These are phyloP conservation scores for Caretta caretta DNA, from an alignment of 2,113 vertebrate genomes.

Conservation along the genomic window DNA sequence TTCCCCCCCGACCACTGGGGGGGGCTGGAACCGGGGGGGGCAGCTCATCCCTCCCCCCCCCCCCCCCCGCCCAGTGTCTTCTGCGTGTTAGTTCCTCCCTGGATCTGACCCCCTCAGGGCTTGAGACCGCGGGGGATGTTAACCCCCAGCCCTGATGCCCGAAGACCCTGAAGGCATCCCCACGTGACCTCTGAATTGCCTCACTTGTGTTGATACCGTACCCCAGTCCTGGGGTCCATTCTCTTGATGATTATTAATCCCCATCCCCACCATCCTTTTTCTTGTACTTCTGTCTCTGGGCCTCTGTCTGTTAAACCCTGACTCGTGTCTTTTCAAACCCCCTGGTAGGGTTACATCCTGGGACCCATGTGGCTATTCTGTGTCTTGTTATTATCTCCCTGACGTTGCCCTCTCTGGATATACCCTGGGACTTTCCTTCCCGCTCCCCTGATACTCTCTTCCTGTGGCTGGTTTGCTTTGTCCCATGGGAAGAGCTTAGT, in stretches of 20 bases:
- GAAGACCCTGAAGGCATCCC: too few species aligned
- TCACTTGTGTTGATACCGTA: background rate
- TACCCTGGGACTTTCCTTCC: background rate
- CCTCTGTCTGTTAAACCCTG: background rate
- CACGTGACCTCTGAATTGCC: too few species aligned
- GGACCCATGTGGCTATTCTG: background rate
- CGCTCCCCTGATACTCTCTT: background rate
- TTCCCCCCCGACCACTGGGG: too few species aligned
- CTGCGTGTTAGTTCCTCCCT: too few species aligned
- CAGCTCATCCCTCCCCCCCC: too few species aligned
- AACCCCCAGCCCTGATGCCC: too few species aligned
- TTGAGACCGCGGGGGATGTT: background rate
- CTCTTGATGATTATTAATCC: background rate
- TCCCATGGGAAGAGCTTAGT: background rate
- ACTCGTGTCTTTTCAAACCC: background rate
- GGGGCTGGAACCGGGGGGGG: background rate
- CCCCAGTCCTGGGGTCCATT: too few species aligned
- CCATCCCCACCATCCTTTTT: background rate
- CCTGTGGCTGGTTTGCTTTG: background rate
- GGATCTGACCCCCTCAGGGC: too few species aligned
- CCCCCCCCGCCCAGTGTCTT: too few species aligned
- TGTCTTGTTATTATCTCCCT: background rate
- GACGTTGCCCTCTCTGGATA: background rate
- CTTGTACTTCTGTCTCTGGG: too few species aligned
- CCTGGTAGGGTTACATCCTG: background rate